Base-by-base conservation (phyloP, 2,797 vertebrate species). In the Eurystomus glaucurus region DNA sequence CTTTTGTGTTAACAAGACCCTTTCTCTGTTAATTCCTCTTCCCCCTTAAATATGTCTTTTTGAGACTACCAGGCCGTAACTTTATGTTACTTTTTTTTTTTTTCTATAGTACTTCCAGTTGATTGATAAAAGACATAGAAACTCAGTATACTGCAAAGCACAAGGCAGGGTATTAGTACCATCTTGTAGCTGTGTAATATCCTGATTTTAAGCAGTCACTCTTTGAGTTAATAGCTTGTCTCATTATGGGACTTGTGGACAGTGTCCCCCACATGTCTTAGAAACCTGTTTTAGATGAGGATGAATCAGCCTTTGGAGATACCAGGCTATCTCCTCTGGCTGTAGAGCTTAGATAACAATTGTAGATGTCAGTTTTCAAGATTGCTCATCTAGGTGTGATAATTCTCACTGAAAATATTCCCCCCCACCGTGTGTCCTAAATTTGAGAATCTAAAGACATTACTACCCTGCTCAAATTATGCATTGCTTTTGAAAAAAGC, bases 191-290 rank as follows among this genome's bases (percentile, higher is more conserved):
- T 83, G 14, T 83, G 9, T 66, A 65, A 75, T 77, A 52, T 9
- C 35, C 35, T 66, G 68, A 85, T 92, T 90, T 91, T 85, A 76
- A 31, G 10, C 25, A 57, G 25, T 14, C 17, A 37, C 79, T 81
- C 39, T 41, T 52, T 28, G 72, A 23, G 25, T 54, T 69, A 72
- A 35, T 79, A 35, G 6, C 50, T 88, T 90, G 4, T 61, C 45
- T 74, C 28, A n/a, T 61, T 72, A 33, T 48, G 79, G 14, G 69
- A 28, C 29, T 33, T 15, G 37, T 70, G 52, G 52, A 25, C 48
- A 48, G 29, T 76, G 76, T 79, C 58, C 84, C 65, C 68, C 25
- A 14, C 0, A 0, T 87, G 37, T 31, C n/a, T 80, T 77, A 88
- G n/a, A 93, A 93, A 80, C 21, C 19, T 80, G 29, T 39, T 46